Percentiles rank a stretch among this genome's conserved stretches.
These are phyloP conservation scores for Pseudopipra pipra DNA, from an alignment of 2,113 vertebrate genomes.

Conservation along the genomic window DNA sequence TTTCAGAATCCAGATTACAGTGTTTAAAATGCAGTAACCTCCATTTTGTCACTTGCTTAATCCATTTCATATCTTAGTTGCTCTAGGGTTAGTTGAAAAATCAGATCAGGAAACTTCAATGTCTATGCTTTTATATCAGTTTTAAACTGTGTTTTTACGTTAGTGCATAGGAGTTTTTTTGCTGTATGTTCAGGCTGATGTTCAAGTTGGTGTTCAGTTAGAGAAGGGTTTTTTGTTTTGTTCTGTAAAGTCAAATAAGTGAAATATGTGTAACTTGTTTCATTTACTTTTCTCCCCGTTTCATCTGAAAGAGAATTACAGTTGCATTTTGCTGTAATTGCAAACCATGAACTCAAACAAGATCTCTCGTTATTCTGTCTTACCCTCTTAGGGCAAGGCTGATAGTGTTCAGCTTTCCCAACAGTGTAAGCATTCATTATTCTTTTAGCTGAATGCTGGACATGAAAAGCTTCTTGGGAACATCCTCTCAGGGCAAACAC, in stretches of 20 bases:
- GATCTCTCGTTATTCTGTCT: background rate
- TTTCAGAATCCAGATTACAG: background rate
- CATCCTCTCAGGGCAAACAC: background rate
- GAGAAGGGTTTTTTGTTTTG: background rate
- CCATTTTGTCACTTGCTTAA: background rate
- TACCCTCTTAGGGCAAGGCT: background rate
- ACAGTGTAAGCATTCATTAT: rapidly evolving
- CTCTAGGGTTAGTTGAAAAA: background rate
- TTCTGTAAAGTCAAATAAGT: background rate
- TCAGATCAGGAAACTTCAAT: background rate
- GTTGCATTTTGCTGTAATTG: background rate
- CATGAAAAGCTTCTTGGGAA: background rate
- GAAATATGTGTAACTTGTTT: rapidly evolving
- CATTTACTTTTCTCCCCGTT: background rate
- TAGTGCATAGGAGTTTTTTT: background rate
- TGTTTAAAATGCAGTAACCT: background rate
- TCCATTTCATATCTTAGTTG: background rate
- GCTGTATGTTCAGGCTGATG: background rate
- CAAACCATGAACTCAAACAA: background rate
- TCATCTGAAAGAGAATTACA: background rate
- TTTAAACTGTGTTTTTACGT: background rate
- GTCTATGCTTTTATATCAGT: background rate
- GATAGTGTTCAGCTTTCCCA: background rate
- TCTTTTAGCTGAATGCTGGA: background rate
- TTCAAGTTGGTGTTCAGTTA: background rate